phyloP scores from a whole-genome alignment of 2,888 invertebrate genomes.

The Bedellia somnulentella region DNA sequence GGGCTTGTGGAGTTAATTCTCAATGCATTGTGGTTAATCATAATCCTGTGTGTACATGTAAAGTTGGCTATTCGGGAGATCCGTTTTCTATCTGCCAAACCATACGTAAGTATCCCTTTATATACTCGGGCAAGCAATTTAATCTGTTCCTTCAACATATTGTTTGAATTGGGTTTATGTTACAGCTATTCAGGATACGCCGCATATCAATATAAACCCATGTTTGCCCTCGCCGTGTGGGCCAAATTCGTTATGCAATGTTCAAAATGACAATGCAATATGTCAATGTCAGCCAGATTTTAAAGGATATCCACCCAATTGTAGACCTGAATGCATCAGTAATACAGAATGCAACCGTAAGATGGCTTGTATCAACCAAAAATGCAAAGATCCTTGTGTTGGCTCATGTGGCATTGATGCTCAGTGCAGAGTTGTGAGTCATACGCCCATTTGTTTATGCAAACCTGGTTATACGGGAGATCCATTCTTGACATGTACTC shows the following conservation, averaged over 20 bases:
- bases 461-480: slow-evolving; percentile 65
- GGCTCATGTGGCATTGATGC: slow-evolving; percentile 69
- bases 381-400: slow-evolving; percentile 72
- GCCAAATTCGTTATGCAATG: slow-evolving; percentile 64
- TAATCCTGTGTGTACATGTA: slow-evolving; percentile 68
- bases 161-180: no score
- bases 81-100: slow-evolving; percentile 69
- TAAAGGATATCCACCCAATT: slow-evolving; percentile 65
- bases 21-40: slow-evolving; percentile 66
- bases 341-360: slow-evolving; percentile 67
- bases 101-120: slow-evolving; percentile 29
- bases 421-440: slow-evolving; percentile 72
- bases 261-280: slow-evolving; percentile 59
- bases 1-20: slow-evolving; percentile 68
- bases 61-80: slow-evolving; percentile 67
- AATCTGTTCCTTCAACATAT: no score
- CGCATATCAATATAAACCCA: slow-evolving; percentile 53
- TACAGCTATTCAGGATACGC: no score
- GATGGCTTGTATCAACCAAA: slow-evolving; percentile 68
- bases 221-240: slow-evolving; percentile 71
- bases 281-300: slow-evolving; percentile 68
- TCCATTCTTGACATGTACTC: slow-evolving; percentile 60
- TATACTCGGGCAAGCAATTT: no score
- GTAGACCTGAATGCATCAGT: slow-evolving; percentile 68
- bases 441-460: slow-evolving; percentile 70